phyloP scores from a whole-genome alignment of 2,888 invertebrate species.

The Diplolepis rosae region DNA sequence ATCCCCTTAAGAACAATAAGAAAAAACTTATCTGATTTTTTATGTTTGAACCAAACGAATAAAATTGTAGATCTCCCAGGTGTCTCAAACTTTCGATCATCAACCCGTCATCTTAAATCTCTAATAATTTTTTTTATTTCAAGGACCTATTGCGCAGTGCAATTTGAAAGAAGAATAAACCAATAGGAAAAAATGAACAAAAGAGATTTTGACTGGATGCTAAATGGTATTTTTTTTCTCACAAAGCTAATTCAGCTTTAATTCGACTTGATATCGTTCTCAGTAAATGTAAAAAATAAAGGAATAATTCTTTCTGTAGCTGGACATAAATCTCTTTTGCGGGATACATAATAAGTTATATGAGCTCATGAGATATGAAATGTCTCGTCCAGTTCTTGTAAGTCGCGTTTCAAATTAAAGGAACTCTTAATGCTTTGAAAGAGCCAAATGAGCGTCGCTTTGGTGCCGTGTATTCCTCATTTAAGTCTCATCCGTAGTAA shows the following conservation, averaged over 20 bases:
- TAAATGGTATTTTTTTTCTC: constrained; percentile 22
- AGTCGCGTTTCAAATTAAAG: constrained; percentile 43
- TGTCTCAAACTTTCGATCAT: neutral
- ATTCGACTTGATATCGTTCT: constrained; percentile 1
- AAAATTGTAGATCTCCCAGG: neutral
- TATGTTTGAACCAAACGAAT: neutral
- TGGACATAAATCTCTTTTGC: constrained; percentile 17
- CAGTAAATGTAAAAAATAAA: constrained; percentile 37
- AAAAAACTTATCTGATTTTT: too few relatives aligned
- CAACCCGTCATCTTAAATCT: neutral
- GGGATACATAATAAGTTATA: constrained; percentile 9
- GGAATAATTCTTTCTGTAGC: constrained; percentile 46
- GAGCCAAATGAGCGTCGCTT: constrained; percentile 46
- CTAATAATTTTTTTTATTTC: neutral
- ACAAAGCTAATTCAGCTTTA: constrained; percentile 1
- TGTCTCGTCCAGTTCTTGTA: constrained; percentile 9
- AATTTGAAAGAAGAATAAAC: neutral
- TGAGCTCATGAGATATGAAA: constrained; percentile 26
- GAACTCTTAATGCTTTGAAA: constrained; percentile 40
- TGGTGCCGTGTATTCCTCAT: constrained; percentile 42
- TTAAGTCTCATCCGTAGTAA: constrained; percentile 46
- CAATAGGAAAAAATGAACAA: constrained; percentile 4
- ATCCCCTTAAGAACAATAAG: too few relatives aligned
- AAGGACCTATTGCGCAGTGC: neutral
- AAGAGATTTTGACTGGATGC: neutral